Evolutionary conservation across 2,797 vertebrate species (phyloP).

Genomic region (Tapirus indicus): DNA sequence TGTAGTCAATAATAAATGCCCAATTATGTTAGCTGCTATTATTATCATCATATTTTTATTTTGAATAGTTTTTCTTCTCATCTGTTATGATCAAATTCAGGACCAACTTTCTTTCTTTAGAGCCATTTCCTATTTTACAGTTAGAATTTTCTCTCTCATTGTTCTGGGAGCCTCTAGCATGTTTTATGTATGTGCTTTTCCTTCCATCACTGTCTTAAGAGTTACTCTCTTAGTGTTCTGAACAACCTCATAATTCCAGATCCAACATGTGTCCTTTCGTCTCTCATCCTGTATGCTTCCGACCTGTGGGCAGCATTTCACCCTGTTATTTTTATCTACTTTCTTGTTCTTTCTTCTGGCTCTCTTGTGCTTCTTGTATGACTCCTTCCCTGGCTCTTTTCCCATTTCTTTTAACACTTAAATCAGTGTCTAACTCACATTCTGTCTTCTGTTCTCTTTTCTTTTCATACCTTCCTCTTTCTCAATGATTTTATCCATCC

Average conservation of each 20-base stretch:
- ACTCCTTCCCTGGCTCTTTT: neutral
- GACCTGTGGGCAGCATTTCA: neutral
- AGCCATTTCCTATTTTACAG: neutral
- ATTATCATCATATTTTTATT: neutral
- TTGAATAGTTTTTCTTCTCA: neutral
- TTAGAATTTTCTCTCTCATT: neutral
- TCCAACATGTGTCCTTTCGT: neutral
- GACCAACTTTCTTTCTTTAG: neutral
- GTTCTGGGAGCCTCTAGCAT: neutral
- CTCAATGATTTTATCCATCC: neutral
- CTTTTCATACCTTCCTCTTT: neutral
- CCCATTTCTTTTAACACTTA: neutral
- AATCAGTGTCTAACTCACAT: neutral
- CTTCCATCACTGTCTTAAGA: neutral
- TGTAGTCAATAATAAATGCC: neutral
- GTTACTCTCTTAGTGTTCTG: neutral
- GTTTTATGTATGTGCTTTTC: neutral
- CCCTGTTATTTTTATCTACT: neutral
- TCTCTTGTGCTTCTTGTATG: neutral
- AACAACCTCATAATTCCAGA: neutral
- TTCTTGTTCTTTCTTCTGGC: neutral
- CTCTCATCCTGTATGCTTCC: neutral
- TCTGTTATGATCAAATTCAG: neutral
- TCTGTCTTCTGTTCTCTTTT: neutral
- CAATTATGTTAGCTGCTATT: neutral